Percentiles rank a stretch among this genome's conserved stretches.
Conservation (phyloP, 1,140 invertebrate species). For the Dendrolimus kikuchii region DNA sequence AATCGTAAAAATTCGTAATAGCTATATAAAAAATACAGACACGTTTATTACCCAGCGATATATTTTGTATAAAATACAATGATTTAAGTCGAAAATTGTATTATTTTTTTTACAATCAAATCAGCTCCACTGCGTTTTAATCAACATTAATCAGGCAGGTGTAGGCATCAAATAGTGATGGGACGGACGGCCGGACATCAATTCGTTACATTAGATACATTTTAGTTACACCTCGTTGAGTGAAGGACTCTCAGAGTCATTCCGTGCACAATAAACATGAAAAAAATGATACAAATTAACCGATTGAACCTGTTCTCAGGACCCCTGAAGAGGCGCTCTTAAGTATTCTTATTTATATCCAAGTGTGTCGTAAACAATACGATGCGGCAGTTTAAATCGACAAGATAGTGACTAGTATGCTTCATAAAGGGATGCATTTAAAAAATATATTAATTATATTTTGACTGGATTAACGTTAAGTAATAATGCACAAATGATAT, state of each 20-base stretch:
- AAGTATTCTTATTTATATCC: conserved; percentile 65
- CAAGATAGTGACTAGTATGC: conserved; percentile 13
- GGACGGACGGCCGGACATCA: conserved; percentile 45
- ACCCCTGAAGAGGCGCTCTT: conserved; percentile 64
- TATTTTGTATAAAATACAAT: no score
- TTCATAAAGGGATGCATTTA: no score
- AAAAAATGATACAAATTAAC: conserved; percentile 64
- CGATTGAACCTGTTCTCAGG: conserved; percentile 59
- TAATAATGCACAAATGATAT: no score
- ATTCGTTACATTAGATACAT: conserved; percentile 66
- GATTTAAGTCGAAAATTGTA: no score
- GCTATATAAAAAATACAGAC: no score
- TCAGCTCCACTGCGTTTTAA: no score
- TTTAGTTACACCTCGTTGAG: conserved; percentile 71
- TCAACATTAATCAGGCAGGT: conserved; percentile 45
- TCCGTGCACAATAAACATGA: conserved; percentile 46
- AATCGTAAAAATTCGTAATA: no score
- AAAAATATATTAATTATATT: no score
- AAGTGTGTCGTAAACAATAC: conserved; percentile 59
- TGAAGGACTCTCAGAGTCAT: conserved; percentile 63
- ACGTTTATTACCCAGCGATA: no score
- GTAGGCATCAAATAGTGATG: conserved; percentile 46
- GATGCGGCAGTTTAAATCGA: conserved; percentile 37
- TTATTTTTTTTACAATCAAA: no score
- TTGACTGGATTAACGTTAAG: no score